Conservation (phyloP, 2,888 invertebrate species). For the Tortricodes alternella region DNA sequence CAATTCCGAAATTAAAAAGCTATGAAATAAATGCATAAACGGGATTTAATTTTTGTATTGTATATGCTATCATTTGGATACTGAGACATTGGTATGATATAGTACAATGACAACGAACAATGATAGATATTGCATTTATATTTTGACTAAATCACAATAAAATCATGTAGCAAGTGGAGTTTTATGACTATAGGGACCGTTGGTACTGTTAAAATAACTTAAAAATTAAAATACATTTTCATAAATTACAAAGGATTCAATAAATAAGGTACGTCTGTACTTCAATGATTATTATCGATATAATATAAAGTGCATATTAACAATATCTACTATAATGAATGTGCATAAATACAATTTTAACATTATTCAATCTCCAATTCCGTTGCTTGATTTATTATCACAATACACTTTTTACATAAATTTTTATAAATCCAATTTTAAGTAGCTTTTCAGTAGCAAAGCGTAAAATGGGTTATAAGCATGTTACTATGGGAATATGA, state of each 20-base stretch:
- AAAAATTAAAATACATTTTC: conserved; percentile 34
- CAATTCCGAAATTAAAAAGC: neutral
- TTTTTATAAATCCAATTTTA: neutral
- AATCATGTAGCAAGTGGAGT: conserved; percentile 5
- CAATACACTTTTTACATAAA: conserved; percentile 34
- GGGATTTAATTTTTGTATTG: no score
- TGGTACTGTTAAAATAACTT: conserved; percentile 13
- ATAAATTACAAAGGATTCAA: conserved; percentile 15
- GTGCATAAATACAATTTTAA: conserved; percentile 54
- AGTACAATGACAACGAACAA: neutral
- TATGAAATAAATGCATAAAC: conserved; percentile 5
- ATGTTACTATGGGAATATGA: no score
- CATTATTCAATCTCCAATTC: conserved; percentile 45
- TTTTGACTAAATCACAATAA: neutral
- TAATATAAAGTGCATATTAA: conserved; percentile 46
- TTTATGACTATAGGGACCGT: conserved; percentile 15
- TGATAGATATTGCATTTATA: neutral
- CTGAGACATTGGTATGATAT: no score
- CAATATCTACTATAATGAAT: conserved; percentile 44
- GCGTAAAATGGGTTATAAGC: no score
- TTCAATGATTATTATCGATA: conserved; percentile 37
- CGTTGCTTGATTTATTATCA: conserved; percentile 46
- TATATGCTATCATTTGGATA: no score
- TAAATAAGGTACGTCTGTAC: conserved; percentile 30
- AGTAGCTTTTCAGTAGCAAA: neutral